These are phyloP conservation scores for Sarcophaga carnaria DNA, from an alignment of 2,888 invertebrate genomes.

Conservation along the genomic window DNA sequence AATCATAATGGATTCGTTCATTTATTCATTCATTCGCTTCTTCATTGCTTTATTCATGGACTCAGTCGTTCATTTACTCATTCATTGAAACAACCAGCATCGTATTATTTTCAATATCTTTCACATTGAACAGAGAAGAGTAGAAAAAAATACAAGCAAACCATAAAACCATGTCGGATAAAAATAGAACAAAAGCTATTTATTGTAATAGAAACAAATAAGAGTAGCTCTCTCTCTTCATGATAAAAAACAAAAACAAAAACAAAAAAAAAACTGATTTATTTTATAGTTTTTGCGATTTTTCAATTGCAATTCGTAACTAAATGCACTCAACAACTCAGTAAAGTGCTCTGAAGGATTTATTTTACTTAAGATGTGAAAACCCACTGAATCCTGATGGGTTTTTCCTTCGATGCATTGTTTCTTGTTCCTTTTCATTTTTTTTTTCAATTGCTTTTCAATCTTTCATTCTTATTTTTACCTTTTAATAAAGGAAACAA, in stretches of 20 bases:
- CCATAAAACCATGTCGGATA: constrained; percentile 5
- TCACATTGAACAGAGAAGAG: constrained; percentile 3
- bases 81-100: constrained; percentile 10
- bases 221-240: constrained; percentile 43
- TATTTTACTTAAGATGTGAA: constrained; percentile 46
- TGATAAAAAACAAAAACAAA: constrained; percentile 24
- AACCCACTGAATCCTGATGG: constrained; percentile 41
- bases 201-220: constrained; percentile 34
- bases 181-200: constrained; percentile 47
- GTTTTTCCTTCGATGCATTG: constrained; percentile 1
- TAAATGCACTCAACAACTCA: constrained; percentile 64
- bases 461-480: constrained; percentile 23
- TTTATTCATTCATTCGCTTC: not conserved
- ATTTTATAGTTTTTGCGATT: constrained; percentile 42
- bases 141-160: not conserved
- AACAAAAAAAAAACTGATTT: constrained; percentile 38
- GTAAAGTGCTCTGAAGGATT: constrained; percentile 64
- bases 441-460: constrained; percentile 11
- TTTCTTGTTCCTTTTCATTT: not conserved
- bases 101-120: constrained; percentile 40
- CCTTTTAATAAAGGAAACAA: not conserved
- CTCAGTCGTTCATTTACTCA: not conserved
- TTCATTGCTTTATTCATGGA: not conserved
- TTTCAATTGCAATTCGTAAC: constrained; percentile 57
- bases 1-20: not conserved